Evolutionary conservation across 2,113 vertebrate genomes (phyloP), one percentile per base, ranked within the genome.

Genomic region (Himantopus leucocephalus): DNA sequence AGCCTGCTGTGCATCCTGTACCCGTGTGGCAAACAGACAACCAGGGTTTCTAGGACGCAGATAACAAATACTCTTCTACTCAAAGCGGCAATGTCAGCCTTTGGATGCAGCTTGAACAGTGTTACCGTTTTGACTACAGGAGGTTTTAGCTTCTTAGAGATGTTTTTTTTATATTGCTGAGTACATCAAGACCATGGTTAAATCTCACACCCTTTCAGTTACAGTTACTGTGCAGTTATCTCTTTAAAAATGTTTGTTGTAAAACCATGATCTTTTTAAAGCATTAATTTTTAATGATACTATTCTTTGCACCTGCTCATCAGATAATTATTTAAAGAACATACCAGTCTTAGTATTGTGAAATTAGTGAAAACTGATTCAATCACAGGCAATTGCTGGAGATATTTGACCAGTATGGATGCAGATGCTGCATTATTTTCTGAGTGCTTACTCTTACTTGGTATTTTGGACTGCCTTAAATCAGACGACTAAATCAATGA

Each of bases 1-100:
- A 0, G 98, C 99, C 15, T 99, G 99, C 92, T 99, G 99, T 5
- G 99, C 98, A 2, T 99, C 99, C 4, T 99, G 99, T 52, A 97
- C 98, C 2, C 98, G 98, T 0, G 98, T 98, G 92, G 98, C 98
- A 30, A 98, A 97, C 95, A 98, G 98, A 96, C 98, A 98, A 6
- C 58, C 96, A 0, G 96, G 97, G 35, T 98, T 98, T 83, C 97
- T 98, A 50, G 98, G 98, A 5, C 98, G 95, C 53, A 99, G 99
- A 98, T 99, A 99, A 99, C 98, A 74, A 55, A 45, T 15, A 55
- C 85, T 72, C 55, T 62, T 16, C 20, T 17, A 8, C 35, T 52
- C 32, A 3, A 11, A 17, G 47, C 7, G 3, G 39, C 91, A 43
- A 2, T 2, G 35, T 48, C 84, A 8, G 71, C 67, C 90, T 80